phyloP scores from a whole-genome alignment of 2,797 vertebrate species.

The Discoglossus pictus region DNA sequence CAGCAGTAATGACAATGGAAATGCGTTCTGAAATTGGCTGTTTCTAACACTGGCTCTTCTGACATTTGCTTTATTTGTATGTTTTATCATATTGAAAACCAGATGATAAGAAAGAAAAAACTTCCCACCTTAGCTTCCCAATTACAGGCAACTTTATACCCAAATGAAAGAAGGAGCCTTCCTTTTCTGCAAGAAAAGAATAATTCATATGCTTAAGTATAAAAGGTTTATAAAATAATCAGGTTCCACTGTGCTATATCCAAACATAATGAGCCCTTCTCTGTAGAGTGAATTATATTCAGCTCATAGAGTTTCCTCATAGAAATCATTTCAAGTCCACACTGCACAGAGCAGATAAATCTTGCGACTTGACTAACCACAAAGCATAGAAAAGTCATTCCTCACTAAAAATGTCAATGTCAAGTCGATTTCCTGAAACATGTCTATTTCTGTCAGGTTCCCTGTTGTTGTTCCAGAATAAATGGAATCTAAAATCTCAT shows the following conservation, averaged over 20 bases:
- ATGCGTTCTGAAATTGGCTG: constrained; percentile 23
- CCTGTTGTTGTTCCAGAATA: constrained; percentile 63
- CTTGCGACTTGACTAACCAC: constrained; percentile 56
- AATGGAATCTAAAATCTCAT: constrained; percentile 65
- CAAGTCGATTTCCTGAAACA: constrained; percentile 62
- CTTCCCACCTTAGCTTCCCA: constrained; percentile 19
- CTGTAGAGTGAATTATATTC: constrained; percentile 42
- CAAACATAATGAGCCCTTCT: constrained; percentile 49
- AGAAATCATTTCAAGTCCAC: constrained; percentile 50
- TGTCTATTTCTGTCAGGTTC: constrained; percentile 60
- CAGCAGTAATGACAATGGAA: constrained; percentile 38
- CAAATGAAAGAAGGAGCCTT: constrained; percentile 27
- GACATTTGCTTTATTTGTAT: constrained; percentile 46
- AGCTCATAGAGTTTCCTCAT: constrained; percentile 43
- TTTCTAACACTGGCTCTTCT: constrained; percentile 34
- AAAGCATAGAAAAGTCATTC: constrained; percentile 57
- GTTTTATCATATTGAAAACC: constrained; percentile 42
- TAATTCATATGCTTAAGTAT: constrained; percentile 40
- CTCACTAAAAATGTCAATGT: constrained; percentile 64
- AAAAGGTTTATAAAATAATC: constrained; percentile 49
- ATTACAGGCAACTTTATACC: constrained; percentile 31
- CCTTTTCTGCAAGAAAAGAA: constrained; percentile 19
- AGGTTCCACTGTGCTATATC: constrained; percentile 45
- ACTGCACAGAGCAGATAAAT: constrained; percentile 52
- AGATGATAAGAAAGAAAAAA: constrained; percentile 16